Evolutionary conservation across 2,113 vertebrate species (phyloP).

Genomic region (Chrysemys picta): DNA sequence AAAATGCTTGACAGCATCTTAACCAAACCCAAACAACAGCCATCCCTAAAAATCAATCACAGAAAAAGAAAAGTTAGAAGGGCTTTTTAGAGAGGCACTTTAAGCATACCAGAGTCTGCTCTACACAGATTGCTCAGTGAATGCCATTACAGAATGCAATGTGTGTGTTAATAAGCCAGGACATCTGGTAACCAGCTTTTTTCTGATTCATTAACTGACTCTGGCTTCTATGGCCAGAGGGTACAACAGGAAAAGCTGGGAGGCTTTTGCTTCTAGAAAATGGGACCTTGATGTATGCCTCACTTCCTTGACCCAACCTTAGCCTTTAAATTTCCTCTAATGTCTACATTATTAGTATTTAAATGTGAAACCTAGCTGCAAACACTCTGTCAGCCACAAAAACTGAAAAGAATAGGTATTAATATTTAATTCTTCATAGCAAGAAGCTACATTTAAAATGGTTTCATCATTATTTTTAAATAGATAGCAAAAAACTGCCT

Average conservation of each 20-base stretch:
- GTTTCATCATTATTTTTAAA: conserved; percentile 13
- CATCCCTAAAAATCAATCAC: conserved; percentile 43
- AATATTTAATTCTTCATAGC: conserved; percentile 18
- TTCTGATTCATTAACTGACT: conserved; percentile 92
- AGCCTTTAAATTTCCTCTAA: conserved; percentile 53
- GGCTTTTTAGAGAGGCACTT: conserved; percentile 44
- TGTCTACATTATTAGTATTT: conserved; percentile 45
- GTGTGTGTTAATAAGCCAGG: conserved; percentile 87
- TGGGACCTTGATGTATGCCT: conserved; percentile 73
- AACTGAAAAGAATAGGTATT: conserved; percentile 3
- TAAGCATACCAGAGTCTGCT: conserved; percentile 68
- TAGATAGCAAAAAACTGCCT: neutral
- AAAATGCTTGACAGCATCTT: conserved; percentile 39
- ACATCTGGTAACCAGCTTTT: conserved; percentile 94
- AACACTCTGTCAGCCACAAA: conserved; percentile 6
- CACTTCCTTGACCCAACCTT: conserved; percentile 50
- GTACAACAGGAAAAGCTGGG: conserved; percentile 70
- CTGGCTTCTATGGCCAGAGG: conserved; percentile 82
- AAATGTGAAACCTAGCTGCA: conserved; percentile 11
- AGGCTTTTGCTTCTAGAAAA: conserved; percentile 78
- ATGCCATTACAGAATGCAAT: conserved; percentile 85
- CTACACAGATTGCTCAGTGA: conserved; percentile 79
- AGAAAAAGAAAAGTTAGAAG: conserved; percentile 60
- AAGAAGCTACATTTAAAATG: conserved; percentile 32
- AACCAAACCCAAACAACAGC: conserved; percentile 8